A percentile compares a stretch with the other conserved stretches of the same genome.
phyloP scores from a whole-genome alignment of 2,888 invertebrate genomes.

The Rhagium mordax region DNA sequence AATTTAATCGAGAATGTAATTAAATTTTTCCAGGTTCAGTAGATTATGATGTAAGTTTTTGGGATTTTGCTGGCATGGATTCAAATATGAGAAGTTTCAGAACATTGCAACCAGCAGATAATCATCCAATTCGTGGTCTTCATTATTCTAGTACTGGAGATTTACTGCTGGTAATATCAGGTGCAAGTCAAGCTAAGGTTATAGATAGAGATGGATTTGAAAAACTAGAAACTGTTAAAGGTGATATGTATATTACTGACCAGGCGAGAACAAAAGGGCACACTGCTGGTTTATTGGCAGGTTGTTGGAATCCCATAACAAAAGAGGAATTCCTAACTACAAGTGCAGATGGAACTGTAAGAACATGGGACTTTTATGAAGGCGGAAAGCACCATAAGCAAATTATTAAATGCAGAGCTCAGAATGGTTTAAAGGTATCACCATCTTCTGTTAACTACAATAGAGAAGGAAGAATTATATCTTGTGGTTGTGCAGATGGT shows the following conservation, averaged over 20 bases:
- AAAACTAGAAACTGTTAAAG: conserved; percentile 93
- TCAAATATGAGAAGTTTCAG: conserved; percentile 92
- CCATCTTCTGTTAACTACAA: conserved; percentile 85
- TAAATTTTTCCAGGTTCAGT: conserved; percentile 82
- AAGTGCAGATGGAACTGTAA: conserved; percentile 92
- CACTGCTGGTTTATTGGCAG: conserved; percentile 89
- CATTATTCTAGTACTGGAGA: conserved; percentile 97
- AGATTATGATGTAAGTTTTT: conserved; percentile 97
- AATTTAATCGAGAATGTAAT: too few relatives aligned
- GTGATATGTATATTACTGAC: conserved; percentile 87
- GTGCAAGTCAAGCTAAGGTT: conserved; percentile 94
- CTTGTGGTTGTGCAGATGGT: conserved; percentile 95
- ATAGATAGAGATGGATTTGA: conserved; percentile 92
- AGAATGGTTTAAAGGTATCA: conserved; percentile 88
- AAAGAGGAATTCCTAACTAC: conserved; percentile 96
- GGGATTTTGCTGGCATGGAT: conserved; percentile 99
- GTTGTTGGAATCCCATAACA: conserved; percentile 93
- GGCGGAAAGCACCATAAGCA: conserved; percentile 84
- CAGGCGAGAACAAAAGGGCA: conserved; percentile 95
- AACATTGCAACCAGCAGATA: conserved; percentile 94
- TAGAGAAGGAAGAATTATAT: conserved; percentile 82
- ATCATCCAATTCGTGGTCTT: conserved; percentile 91
- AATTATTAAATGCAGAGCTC: conserved; percentile 90
- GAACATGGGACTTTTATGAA: conserved; percentile 88
- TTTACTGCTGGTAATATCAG: conserved; percentile 91